Conservation (phyloP, 2,113 vertebrate species). For the Dolichotis patagonum region DNA sequence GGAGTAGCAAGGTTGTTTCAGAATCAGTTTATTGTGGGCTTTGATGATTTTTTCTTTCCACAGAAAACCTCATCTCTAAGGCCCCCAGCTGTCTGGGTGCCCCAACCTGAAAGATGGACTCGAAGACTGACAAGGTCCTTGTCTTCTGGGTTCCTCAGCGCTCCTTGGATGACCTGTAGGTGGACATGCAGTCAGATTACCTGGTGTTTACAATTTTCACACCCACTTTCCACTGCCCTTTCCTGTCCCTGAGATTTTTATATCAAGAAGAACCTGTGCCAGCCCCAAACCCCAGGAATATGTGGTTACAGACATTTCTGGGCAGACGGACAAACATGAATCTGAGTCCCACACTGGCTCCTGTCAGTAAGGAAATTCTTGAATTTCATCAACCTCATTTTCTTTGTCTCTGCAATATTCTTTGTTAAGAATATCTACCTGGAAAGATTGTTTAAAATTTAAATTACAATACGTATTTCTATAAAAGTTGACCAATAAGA, state of each 20-base stretch:
- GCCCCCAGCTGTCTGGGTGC: background rate
- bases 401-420: background rate
- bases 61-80: background rate
- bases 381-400: background rate
- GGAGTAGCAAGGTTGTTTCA: background rate
- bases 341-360: background rate
- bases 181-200: background rate
- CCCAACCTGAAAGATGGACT: background rate
- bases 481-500: background rate
- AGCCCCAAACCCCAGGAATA: background rate
- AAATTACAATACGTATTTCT: background rate
- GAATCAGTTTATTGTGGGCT: background rate
- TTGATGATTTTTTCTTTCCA: background rate
- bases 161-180: background rate
- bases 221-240: background rate
- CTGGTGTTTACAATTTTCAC: rapidly evolving
- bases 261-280: background rate
- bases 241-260: background rate
- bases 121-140: background rate
- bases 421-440: background rate
- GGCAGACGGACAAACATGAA: background rate
- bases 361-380: background rate
- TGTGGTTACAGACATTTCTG: background rate
- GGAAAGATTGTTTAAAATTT: background rate
- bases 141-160: background rate